Conservation (phyloP, 2,113 vertebrate species). For the Xiphophorus maculatus region DNA sequence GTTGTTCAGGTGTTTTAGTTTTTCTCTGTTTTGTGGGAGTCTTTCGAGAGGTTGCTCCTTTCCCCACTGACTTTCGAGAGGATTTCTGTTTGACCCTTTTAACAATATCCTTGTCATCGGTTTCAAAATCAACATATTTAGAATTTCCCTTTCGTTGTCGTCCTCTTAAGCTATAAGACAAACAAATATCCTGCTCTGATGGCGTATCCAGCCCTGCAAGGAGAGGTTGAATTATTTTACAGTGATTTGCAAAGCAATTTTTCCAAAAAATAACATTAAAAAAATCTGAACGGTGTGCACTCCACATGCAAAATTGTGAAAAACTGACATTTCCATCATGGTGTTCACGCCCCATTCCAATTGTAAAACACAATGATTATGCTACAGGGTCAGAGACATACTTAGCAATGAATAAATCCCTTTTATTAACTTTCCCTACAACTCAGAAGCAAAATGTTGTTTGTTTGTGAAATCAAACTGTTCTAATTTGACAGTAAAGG, state of each 20-base stretch:
- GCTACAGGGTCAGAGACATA: no score
- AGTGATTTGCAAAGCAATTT: background rate
- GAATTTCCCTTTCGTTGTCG: constrained; percentile 59
- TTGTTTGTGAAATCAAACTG: no score
- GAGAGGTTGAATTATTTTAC: background rate
- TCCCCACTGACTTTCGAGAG: background rate
- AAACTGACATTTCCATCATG: no score
- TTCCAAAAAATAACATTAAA: background rate
- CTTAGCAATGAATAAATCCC: no score
- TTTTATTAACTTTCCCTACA: no score
- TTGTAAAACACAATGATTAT: no score
- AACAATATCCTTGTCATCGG: background rate
- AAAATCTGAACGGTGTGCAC: background rate
- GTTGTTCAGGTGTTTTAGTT: background rate
- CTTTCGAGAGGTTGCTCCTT: background rate
- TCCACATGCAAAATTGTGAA: background rate
- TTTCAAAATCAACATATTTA: constrained; percentile 60
- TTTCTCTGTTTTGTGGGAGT: constrained; percentile 10
- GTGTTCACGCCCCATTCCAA: no score
- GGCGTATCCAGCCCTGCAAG: constrained; percentile 42
- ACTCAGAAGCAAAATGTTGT: no score
- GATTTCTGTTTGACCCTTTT: background rate
- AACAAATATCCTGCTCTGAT: background rate
- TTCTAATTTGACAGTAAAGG: no score
- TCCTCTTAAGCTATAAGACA: constrained; percentile 34